A percentile compares a stretch with the other conserved stretches of the same genome.
Evolutionary conservation across 2,888 invertebrate genomes (phyloP).

Genomic region (Odontomyia ornata): DNA sequence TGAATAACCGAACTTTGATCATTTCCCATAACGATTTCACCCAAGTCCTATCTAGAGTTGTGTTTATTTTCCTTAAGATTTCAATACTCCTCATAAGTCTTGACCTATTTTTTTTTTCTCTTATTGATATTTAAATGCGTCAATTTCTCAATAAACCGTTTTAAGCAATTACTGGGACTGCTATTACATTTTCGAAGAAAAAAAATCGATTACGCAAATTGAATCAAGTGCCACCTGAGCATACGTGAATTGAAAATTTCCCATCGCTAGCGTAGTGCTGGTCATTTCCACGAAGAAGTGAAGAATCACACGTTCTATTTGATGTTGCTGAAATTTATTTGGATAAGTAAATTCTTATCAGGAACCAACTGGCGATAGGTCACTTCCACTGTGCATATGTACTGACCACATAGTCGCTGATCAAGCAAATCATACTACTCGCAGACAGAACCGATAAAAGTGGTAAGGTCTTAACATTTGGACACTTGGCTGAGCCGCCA

Average conservation of each 20-base stretch:
- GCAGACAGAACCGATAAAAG: not conserved
- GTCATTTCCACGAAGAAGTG: not conserved
- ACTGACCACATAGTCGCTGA: slow-evolving; percentile 3
- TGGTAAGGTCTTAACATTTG: slow-evolving; percentile 7
- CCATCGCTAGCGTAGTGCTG: not conserved
- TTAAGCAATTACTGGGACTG: too few species aligned
- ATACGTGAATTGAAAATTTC: not conserved
- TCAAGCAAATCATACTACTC: not conserved
- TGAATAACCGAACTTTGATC: too few species aligned
- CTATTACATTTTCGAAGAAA: too few species aligned
- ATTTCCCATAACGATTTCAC: too few species aligned
- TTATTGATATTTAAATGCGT: too few species aligned
- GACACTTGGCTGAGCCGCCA: not conserved
- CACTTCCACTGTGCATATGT: not conserved
- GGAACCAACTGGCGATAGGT: not conserved
- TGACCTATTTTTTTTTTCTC: too few species aligned
- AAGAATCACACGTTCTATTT: not conserved
- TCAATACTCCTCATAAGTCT: too few species aligned
- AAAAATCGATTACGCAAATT: too few species aligned
- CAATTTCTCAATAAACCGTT: too few species aligned
- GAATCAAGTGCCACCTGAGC: not conserved
- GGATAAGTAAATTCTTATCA: not conserved
- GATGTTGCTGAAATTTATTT: not conserved
- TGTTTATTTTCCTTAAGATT: too few species aligned
- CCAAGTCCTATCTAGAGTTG: too few species aligned